Conservation (phyloP, 2,888 invertebrate species). For the Drosophila paramelanica region DNA sequence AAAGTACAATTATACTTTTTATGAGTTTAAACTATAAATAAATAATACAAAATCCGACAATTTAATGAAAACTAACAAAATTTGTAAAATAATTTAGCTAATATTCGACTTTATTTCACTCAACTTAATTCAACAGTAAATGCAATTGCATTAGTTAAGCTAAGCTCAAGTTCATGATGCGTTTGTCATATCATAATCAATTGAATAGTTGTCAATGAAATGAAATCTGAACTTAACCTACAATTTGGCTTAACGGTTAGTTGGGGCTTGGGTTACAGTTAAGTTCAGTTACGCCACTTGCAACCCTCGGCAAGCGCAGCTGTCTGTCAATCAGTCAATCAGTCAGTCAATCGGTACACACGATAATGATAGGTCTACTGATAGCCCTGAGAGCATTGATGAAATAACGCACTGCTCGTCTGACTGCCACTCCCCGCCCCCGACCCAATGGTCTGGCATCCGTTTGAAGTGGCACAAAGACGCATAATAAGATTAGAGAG, state of each 20-base stretch:
- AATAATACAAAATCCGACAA: no score
- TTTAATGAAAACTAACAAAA: no score
- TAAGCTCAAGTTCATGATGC: no score
- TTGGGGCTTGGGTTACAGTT: neutral
- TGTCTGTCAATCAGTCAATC: constrained; percentile 41
- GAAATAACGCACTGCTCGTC: constrained; percentile 26
- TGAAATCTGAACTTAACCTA: neutral
- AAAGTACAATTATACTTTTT: no score
- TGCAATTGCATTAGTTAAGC: neutral
- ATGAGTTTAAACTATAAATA: no score
- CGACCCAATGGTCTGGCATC: constrained; percentile 32
- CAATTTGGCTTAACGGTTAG: constrained; percentile 7
- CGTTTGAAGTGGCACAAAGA: constrained; percentile 66
- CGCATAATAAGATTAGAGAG: constrained; percentile 68
- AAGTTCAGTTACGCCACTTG: constrained; percentile 10
- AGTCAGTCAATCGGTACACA: constrained; percentile 51
- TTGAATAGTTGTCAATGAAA: neutral
- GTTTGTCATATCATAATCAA: neutral
- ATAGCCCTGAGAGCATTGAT: constrained; percentile 34
- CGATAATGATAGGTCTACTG: constrained; percentile 51
- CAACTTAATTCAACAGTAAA: no score
- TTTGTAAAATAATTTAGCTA: no score
- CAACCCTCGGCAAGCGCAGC: constrained; percentile 27
- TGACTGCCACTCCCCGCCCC: neutral
- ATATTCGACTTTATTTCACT: no score